Evolutionary conservation across 2,113 vertebrate genomes (phyloP), one percentile per base, ranked within the genome.

Genomic region (Pachyramphus minor): DNA sequence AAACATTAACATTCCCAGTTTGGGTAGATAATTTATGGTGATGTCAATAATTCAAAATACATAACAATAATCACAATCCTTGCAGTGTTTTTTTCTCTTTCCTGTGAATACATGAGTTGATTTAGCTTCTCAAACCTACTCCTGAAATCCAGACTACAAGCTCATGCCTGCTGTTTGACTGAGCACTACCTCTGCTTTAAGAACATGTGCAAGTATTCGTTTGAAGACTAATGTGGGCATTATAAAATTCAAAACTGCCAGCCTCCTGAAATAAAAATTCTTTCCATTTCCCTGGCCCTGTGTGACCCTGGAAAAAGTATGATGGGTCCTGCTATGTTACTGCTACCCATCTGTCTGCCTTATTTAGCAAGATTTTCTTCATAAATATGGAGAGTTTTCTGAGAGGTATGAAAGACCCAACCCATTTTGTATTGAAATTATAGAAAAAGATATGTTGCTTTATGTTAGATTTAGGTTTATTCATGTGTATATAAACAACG

Each of bases 301-400:
- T 73, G 20, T 49, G 58, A 39, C 52, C 41, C 77, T n/a, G 58
- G 31, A 13, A 49, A 66, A 66, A 82, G 45, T 7, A 42, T 3
- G 35, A 37, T 4, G 24, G 35, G 17, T 59, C 45, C 45, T 2
- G 5, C 55, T 12, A 12, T 4, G 0, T 25, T 25, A 5, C 2
- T 1, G 8, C 31, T 89, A 31, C 35, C 41, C 33, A 12, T 18
- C 28, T 60, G 37, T 13, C 22, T 56, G 33, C 14, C 41, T 81
- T 35, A 30, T 33, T 45, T 16, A 4, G 39, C 28, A 39, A 63
- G 37, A 30, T 30, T 50, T 50, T 55, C 18, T 44, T 62, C 58
- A 33, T 58, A 62, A 74, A 18, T 33, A 5, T 31, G 11, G 30
- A 62, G 41, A 33, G 13, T 84, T 56, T 74, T 35, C 17, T 28